Conservation (phyloP, 2,797 vertebrate genomes). For the Dermochelys coriacea region DNA sequence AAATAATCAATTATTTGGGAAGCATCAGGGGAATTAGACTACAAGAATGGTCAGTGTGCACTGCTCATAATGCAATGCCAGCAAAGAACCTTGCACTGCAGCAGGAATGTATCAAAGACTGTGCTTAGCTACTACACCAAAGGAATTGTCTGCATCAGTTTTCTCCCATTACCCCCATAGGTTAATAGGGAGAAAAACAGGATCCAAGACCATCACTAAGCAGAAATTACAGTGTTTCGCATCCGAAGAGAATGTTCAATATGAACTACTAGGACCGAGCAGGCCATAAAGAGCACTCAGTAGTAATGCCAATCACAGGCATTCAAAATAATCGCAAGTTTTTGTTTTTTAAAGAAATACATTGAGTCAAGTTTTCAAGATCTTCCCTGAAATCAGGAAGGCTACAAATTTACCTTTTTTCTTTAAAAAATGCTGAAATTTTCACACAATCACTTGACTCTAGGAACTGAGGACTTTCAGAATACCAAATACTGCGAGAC, state of each 20-base stretch:
- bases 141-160: background rate
- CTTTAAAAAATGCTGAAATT: background rate
- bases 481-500: background rate
- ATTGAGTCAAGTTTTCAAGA: background rate
- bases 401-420: too few species aligned
- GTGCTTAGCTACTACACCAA: background rate
- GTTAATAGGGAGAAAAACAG: background rate
- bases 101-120: background rate
- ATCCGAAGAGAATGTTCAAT: too few species aligned
- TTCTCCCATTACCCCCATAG: background rate
- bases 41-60: background rate
- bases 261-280: background rate
- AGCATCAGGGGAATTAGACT: background rate
- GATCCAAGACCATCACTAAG: background rate
- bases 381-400: background rate
- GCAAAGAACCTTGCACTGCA: background rate
- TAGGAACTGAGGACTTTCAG: background rate
- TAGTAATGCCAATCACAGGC: background rate
- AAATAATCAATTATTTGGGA: background rate
- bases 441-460: background rate
- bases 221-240: background rate
- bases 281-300: background rate
- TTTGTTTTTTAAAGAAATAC: background rate
- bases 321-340: background rate
- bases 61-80: background rate